A percentile compares a stretch with the other conserved stretches of the same genome.
Conservation (phyloP, 2,113 vertebrate genomes). For the Daubentonia madagascariensis region DNA sequence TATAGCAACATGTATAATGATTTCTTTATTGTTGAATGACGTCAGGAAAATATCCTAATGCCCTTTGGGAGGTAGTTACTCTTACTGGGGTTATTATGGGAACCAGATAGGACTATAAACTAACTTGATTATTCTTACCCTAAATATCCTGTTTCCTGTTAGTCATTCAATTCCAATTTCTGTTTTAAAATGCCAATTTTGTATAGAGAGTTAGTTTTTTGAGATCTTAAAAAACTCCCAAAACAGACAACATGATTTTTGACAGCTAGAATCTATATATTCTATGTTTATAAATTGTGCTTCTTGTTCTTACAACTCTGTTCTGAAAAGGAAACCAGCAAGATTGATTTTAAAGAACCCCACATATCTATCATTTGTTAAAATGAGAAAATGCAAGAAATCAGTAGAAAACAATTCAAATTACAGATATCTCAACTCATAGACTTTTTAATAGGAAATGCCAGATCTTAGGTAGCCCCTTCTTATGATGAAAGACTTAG, state of each 20-base stretch:
- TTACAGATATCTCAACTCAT: conserved; percentile 51
- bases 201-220: not conserved
- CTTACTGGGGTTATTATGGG: not conserved
- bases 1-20: not conserved
- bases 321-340: conserved; percentile 48
- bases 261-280: not conserved
- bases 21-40: not conserved
- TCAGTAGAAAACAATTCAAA: conserved; percentile 70
- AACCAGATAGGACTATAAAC: not conserved
- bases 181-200: conserved; percentile 1
- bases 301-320: not conserved
- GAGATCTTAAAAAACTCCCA: not conserved
- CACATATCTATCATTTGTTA: conserved; percentile 46
- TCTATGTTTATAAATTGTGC: not conserved
- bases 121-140: conserved; percentile 17
- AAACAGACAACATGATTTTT: not conserved
- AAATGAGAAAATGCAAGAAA: conserved; percentile 71
- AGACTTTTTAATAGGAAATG: conserved; percentile 58
- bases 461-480: conserved; percentile 36
- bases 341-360: conserved; percentile 16
- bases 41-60: conserved; percentile 25
- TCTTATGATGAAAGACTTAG: conserved; percentile 59
- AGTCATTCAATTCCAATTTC: not conserved
- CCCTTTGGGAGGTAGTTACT: not conserved
- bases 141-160: conserved; percentile 28